A percentile compares a stretch with the other conserved stretches of the same genome.
Conservation (phyloP, 1,140 invertebrate species). For the Meloidogyne exigua region DNA sequence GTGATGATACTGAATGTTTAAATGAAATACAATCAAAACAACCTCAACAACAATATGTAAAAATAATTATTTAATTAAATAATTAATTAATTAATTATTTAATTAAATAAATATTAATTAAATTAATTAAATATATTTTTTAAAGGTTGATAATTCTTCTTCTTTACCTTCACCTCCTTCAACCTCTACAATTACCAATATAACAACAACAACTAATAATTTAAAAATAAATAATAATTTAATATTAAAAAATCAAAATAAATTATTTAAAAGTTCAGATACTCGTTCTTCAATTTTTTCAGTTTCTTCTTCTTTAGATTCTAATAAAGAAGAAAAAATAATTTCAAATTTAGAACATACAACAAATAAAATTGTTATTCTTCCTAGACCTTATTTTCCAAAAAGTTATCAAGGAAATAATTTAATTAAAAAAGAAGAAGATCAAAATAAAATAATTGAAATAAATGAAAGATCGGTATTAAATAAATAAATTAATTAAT, state of each 20-base stretch:
- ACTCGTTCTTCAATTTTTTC: conserved; percentile 22
- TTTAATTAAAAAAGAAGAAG: background rate
- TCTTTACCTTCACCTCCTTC: too few relatives aligned
- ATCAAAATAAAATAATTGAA: background rate
- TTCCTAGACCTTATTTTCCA: conserved; percentile 17
- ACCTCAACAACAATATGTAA: background rate
- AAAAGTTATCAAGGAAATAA: background rate
- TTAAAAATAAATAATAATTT: background rate
- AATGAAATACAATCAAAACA: background rate
- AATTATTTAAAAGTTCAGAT: conserved; percentile 11
- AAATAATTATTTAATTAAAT: too few relatives aligned
- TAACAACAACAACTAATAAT: too few relatives aligned
- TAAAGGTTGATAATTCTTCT: too few relatives aligned
- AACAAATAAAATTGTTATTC: conserved; percentile 13
- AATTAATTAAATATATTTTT: too few relatives aligned
- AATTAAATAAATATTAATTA: too few relatives aligned
- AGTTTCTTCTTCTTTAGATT: conserved; percentile 34
- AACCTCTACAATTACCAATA: too few relatives aligned
- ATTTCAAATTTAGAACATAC: conserved; percentile 33
- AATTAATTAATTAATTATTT: too few relatives aligned
- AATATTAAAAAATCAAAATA: background rate
- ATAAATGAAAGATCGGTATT: background rate
- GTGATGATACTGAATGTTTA: background rate
- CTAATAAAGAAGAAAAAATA: conserved; percentile 34
- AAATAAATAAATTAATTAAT: background rate